A percentile compares a stretch with the other conserved stretches of the same genome.
Evolutionary conservation across 2,113 vertebrate species (phyloP).

Genomic region (Pagrus major): DNA sequence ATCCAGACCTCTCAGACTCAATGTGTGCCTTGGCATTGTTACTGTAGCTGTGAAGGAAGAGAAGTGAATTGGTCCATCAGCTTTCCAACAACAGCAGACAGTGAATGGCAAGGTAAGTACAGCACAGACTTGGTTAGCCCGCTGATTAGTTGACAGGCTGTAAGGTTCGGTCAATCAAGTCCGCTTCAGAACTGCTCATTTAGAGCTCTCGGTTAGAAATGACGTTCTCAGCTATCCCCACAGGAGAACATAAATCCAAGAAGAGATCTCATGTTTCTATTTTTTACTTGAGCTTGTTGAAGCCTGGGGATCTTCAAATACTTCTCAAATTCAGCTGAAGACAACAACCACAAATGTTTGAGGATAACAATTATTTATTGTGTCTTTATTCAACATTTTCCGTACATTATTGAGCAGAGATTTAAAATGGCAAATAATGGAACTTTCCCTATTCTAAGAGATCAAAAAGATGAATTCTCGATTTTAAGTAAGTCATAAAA

Average conservation of each 20-base stretch:
- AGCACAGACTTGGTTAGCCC: conserved; percentile 69
- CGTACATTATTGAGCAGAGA: not conserved
- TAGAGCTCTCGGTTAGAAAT: conserved; percentile 67
- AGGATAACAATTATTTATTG: not conserved
- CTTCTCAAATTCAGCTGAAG: conserved; percentile 33
- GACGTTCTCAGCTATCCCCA: conserved; percentile 72
- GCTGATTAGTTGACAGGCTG: conserved; percentile 77
- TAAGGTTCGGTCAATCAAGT: conserved; percentile 76
- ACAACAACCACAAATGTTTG: conserved; percentile 1
- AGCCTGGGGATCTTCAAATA: conserved; percentile 10
- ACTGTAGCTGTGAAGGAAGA: conserved; percentile 48
- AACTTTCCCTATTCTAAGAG: no score
- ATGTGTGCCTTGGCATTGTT: conserved; percentile 54
- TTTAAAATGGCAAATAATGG: no score
- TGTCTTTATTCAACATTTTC: not conserved
- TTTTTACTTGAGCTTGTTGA: conserved; percentile 47
- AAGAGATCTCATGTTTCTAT: conserved; percentile 71
- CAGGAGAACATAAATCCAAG: conserved; percentile 60
- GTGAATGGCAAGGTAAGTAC: conserved; percentile 74
- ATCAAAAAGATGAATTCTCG: no score
- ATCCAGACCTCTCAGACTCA: conserved; percentile 25
- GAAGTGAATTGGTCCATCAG: conserved; percentile 69
- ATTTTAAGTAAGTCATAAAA: no score
- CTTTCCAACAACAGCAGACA: conserved; percentile 72
- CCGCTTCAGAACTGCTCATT: conserved; percentile 74